Percentiles rank a stretch among this genome's conserved stretches.
Evolutionary conservation across 2,797 vertebrate genomes (phyloP).

Genomic region (Orestias chungarensis): DNA sequence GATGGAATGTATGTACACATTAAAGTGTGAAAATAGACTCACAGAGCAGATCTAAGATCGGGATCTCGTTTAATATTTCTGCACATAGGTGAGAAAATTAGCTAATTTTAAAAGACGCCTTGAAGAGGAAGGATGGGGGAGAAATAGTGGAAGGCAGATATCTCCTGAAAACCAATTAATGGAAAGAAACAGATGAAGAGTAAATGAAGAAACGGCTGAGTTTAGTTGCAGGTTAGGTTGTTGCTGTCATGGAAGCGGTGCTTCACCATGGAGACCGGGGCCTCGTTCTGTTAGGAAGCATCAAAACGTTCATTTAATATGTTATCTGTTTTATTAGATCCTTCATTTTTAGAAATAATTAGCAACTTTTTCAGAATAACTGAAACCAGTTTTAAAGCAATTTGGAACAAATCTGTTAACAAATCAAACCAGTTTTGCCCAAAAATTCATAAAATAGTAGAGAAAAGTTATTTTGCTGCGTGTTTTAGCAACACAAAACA

Average conservation of each 20-base stretch:
- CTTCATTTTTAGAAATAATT: no score
- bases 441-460: no score
- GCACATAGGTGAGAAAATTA: conserved; percentile 18
- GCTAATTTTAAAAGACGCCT: conserved; percentile 11
- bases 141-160: not conserved
- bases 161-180: not conserved
- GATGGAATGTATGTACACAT: conserved; percentile 41
- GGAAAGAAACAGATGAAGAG: conserved; percentile 6
- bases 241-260: conserved; percentile 43
- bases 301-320: not conserved
- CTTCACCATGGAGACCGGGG: conserved; percentile 22
- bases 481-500: not conserved
- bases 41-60: conserved; percentile 43
- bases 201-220: conserved; percentile 24
- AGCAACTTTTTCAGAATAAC: no score
- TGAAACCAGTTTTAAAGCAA: no score
- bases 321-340: no score
- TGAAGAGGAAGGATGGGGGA: not conserved
- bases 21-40: conserved; percentile 39
- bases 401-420: no score
- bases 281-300: conserved; percentile 36
- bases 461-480: not conserved
- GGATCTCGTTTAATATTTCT: conserved; percentile 34
- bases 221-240: conserved; percentile 38
- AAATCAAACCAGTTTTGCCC: no score